These are phyloP conservation scores for Tonatia bakeri DNA, from an alignment of 2,113 vertebrate genomes.

Conservation along the genomic window DNA sequence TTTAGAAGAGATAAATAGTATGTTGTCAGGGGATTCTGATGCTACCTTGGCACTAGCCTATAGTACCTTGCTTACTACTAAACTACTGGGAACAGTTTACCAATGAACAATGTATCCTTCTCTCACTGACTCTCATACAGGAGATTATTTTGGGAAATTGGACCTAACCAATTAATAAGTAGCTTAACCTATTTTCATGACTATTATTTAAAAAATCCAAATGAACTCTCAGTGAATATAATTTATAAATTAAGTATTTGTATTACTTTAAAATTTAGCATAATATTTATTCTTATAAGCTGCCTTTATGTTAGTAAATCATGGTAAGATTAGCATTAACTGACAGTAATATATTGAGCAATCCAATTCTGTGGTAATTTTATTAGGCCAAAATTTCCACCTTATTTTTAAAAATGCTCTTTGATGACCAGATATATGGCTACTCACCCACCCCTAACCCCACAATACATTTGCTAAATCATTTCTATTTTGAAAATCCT, in stretches of 20 bases:
- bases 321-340: slow-evolving; percentile 76
- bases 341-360: slow-evolving; percentile 73
- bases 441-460: slow-evolving; percentile 43
- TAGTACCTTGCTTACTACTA: not conserved
- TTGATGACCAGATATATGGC: slow-evolving; percentile 74
- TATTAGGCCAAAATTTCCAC: slow-evolving; percentile 74
- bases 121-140: not conserved
- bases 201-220: slow-evolving; percentile 6
- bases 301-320: slow-evolving; percentile 70
- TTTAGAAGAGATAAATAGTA: not conserved
- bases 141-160: not conserved
- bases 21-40: not conserved
- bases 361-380: slow-evolving; percentile 77
- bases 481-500: slow-evolving; percentile 65
- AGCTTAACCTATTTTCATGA: slow-evolving; percentile 29
- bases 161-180: not conserved
- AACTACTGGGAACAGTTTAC: not conserved
- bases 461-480: slow-evolving; percentile 74
- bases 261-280: slow-evolving; percentile 39
- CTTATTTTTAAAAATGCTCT: slow-evolving; percentile 76
- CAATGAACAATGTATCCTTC: not conserved
- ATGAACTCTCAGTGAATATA: slow-evolving; percentile 17
- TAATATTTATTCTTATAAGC: slow-evolving; percentile 69
- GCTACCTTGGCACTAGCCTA: not conserved
- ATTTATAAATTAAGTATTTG: slow-evolving; percentile 32